phyloP scores from a whole-genome alignment of 30 jellyfish, hydroid and myxozoan species.

The Nemopilema nomurai region DNA sequence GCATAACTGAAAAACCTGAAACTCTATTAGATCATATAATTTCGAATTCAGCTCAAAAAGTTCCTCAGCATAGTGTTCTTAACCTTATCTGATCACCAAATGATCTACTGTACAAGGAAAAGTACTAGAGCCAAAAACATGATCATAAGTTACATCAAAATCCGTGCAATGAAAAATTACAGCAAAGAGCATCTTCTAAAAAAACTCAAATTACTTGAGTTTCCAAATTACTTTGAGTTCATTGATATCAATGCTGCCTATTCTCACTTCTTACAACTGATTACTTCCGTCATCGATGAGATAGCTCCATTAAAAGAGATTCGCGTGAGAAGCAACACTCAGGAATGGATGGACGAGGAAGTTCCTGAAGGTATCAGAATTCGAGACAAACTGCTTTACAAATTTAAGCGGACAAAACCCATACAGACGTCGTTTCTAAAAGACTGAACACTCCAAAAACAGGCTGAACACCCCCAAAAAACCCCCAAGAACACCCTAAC shows the following conservation, averaged over 20 bases:
- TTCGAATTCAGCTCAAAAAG: background rate
- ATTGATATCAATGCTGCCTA: constrained; percentile 29
- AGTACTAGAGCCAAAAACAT: constrained; percentile 12
- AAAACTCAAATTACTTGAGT: background rate
- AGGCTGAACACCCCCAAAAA: background rate
- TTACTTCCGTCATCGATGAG: constrained; percentile 18
- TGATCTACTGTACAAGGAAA: constrained; percentile 40
- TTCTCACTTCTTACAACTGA: constrained; percentile 21
- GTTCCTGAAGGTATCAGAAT: constrained; percentile 28
- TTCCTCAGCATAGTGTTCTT: constrained; percentile 22
- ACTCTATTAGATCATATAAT: constrained; percentile 6
- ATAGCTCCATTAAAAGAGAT: constrained; percentile 29
- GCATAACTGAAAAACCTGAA: background rate
- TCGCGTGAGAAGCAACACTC: constrained; percentile 34
- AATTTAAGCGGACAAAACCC: background rate
- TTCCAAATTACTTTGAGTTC: constrained; percentile 14
- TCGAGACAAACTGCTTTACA: constrained; percentile 14
- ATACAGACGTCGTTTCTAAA: background rate
- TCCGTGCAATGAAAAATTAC: constrained; percentile 12
- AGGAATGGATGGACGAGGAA: constrained; percentile 44
- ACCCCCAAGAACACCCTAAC: background rate
- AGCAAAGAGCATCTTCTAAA: constrained; percentile 16
- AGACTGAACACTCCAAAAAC: background rate
- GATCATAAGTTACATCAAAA: background rate
- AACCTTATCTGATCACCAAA: constrained; percentile 27